Evolutionary conservation across 2,888 invertebrate species (phyloP), one percentile per base, ranked within the genome.

Genomic region (Arrhopalites spinosus): DNA sequence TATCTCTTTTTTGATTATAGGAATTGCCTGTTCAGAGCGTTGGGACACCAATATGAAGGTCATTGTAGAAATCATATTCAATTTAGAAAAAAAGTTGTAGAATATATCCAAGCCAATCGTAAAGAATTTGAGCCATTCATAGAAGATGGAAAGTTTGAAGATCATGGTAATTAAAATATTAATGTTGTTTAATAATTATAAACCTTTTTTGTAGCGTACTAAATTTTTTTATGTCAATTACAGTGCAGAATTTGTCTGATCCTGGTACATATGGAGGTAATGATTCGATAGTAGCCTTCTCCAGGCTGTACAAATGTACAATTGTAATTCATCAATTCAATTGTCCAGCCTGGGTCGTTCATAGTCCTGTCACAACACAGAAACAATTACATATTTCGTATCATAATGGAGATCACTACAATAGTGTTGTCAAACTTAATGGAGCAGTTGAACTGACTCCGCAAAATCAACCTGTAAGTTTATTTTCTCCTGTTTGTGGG

Each of bases 221-320:
- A n/a, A n/a, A n/a, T n/a, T n/a, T n/a, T n/a, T n/a, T n/a, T n/a
- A n/a, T n/a, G n/a, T n/a, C n/a, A n/a, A n/a, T n/a, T 47, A 2
- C 45, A 84, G 86, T 87, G 50, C 80, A 82, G 23, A 84, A 84
- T 78, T 82, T 87, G 67, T 84, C 84, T 76, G 85, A 86, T 75
- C 83, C 85, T n/a, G 87, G 87, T 1, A 87, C 87, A 1, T 87
- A 87, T 83, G 88, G 86, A 25, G 88, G 87, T n/a, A 88, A 88
- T 81, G 87, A 87, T 82, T 86, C 86, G 29, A 86, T 88, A 71
- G 88, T 88, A 61, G 87, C 87, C 2, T 87, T 88, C 83, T 86
- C 87, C 20, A 83, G 87, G 20, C 83, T 86, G 1, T 85, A 86
- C 77, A 83, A 84, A 76, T 85, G 86, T 2, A 86, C 85, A 75